Evolutionary conservation across 1,140 invertebrate species (phyloP), one percentile per base, ranked within the genome.

Genomic region (Drosophila elegans): DNA sequence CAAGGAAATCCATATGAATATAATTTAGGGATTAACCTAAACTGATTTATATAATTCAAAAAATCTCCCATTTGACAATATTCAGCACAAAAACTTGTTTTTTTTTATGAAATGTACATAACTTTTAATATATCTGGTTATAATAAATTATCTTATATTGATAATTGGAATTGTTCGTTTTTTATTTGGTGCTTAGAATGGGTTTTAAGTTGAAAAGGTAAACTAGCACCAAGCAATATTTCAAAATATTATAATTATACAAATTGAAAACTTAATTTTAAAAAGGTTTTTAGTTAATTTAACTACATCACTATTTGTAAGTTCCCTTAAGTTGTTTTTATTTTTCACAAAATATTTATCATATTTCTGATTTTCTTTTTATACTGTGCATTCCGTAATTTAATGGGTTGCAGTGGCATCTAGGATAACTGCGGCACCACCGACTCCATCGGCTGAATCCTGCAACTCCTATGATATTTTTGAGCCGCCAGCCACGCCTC

Each of bases 391-490:
- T 32, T 6, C 29, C 29, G 7, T 6, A 6, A 32, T 6, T 12
- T 36, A 51, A 44, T 39, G 36, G 10, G 2, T n/a, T 39, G 36
- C 5, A 11, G 11, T 46, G 48, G 38, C 44, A 25, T 6, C 64
- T 5, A 44, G 60, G 42, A 55, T 53, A 49, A 59, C 57, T 29
- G 69, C 67, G 36, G 49, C 13, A 5, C 81, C 81, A 11, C 45
- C 48, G 2, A 84, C 81, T 12, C 81, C 82, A 3, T 74, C 74
- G 7, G 83, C 79, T 1, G 79, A 64, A 41, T 88, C 80, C 48
- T 89, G 75, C 44, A 77, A 77, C 72, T 89, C 79, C 10, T 88
- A 66, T 39, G 72, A 88, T 13, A 88, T 88, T 4, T 88, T 88
- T 25, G 83, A 88, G 44, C 83, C 83, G n/a, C 21, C 74, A 10